Evolutionary conservation across 2,888 invertebrate genomes (phyloP).

Genomic region (Caenorhabditis virilis): DNA sequence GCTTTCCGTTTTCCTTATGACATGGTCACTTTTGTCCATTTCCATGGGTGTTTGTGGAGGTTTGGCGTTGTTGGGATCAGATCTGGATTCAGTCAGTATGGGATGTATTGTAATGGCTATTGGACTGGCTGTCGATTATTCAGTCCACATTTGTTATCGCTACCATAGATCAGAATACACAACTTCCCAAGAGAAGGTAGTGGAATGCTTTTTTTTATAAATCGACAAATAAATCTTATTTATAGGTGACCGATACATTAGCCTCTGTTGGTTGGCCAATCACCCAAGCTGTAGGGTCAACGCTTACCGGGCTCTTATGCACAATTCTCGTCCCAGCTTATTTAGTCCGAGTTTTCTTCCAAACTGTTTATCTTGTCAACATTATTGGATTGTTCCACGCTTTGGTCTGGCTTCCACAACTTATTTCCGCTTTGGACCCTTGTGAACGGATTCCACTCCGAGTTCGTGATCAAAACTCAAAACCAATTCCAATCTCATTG

Average conservation of each 20-base stretch:
- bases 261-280: conserved; percentile 66
- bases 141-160: conserved; percentile 67
- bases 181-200: conserved; percentile 57
- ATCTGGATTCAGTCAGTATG: conserved; percentile 67
- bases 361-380: conserved; percentile 67
- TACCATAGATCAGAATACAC: conserved; percentile 62
- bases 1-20: conserved; percentile 68
- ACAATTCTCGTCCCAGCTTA: conserved; percentile 65
- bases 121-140: conserved; percentile 67
- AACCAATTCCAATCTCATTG: conserved; percentile 1
- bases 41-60: conserved; percentile 68
- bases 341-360: conserved; percentile 67
- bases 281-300: conserved; percentile 65
- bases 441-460: conserved; percentile 63
- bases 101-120: conserved; percentile 68
- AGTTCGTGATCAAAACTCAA: conserved; percentile 17
- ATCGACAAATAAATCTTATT: background rate
- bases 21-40: conserved; percentile 67
- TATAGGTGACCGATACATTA: conserved; percentile 62
- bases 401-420: conserved; percentile 65
- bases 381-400: conserved; percentile 63
- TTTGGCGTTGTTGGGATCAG: conserved; percentile 63
- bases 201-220: background rate
- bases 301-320: conserved; percentile 57
- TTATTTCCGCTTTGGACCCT: conserved; percentile 65